Conservation (phyloP, 2,113 vertebrate genomes). For the Pseudopipra pipra region DNA sequence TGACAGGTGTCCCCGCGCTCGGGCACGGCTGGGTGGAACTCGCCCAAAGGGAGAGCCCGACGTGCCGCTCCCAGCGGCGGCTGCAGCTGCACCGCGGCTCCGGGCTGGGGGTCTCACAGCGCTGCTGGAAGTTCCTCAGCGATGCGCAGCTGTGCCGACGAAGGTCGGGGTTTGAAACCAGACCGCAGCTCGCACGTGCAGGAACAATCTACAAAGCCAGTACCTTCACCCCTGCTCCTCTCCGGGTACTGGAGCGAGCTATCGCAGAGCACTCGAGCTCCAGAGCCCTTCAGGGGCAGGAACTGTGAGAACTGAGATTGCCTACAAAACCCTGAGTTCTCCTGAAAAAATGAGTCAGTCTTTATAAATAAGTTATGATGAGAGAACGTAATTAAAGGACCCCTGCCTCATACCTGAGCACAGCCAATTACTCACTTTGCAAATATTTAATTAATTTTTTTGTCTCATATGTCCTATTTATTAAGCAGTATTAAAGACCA, state of each 20-base stretch:
- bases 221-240: rapidly evolving
- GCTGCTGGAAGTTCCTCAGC: not conserved
- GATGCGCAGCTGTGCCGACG: not conserved
- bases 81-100: not conserved
- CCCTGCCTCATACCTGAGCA: not conserved
- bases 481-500: not conserved
- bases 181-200: not conserved
- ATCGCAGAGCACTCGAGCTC: rapidly evolving
- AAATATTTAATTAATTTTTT: slow-evolving; percentile 7
- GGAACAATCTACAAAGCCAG: rapidly evolving
- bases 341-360: not conserved
- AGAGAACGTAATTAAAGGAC: slow-evolving; percentile 36
- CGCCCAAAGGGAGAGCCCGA: rapidly evolving
- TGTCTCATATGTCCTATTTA: not conserved
- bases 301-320: not conserved
- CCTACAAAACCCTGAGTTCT: not conserved
- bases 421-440: not conserved
- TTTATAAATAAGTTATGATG: not conserved
- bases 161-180: not conserved
- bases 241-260: rapidly evolving
- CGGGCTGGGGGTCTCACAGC: too few relatives aligned
- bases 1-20: not conserved
- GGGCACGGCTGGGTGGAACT: not conserved
- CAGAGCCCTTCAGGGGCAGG: not conserved
- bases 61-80: not conserved